Base-by-base conservation (phyloP, 2,888 invertebrate genomes). In the Buathra laborator region DNA sequence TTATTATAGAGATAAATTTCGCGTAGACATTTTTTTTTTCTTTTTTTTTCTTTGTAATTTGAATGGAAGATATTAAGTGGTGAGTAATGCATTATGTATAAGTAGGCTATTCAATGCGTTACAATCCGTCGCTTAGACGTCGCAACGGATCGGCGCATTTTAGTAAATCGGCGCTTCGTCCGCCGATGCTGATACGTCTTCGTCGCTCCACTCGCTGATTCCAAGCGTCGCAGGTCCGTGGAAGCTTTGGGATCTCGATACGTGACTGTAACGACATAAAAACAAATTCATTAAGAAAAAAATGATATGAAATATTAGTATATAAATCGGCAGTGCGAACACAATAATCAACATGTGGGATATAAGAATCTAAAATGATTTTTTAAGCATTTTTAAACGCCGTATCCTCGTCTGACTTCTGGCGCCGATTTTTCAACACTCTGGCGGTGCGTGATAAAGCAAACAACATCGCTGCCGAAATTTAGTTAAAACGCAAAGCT, bases 241-340 rank as follows among this genome's bases (percentile, higher is more conserved):
- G 93, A 96, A 96, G 86, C 96, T 96, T 93, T 95, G 96, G 88
- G 96, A 96, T 89, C 96, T 94, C 84, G 95, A 94, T 87, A 96
- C 96, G 90, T 94, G 95, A 91, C 95, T 95, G 94, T 14, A 56
- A 72, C 2, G 9, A 24, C 64, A 59, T 16, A 59, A 59, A 43
- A 44, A 53, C 44, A 19, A 29, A 48, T 24, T 56, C 29, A 16
- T 14, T 51, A 44, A 64, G 24, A 24, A 24, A 24, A 24, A 56
- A 24, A 16, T 9, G 2, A 66, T 48, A 53, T 46, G 32, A 67
- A 14, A 67, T 51, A 53, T 51, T 64, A 46, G 24, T 19, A 66
- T 29, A 76, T 62, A 64, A 29, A 29, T 51, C n/a, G 16, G 67
- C 68, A 37, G 74, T 68, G 74, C 78, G 46, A 82, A 77, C 71